Base-by-base conservation (phyloP, 2,888 invertebrate genomes). In the Cerceris rybyensis region DNA sequence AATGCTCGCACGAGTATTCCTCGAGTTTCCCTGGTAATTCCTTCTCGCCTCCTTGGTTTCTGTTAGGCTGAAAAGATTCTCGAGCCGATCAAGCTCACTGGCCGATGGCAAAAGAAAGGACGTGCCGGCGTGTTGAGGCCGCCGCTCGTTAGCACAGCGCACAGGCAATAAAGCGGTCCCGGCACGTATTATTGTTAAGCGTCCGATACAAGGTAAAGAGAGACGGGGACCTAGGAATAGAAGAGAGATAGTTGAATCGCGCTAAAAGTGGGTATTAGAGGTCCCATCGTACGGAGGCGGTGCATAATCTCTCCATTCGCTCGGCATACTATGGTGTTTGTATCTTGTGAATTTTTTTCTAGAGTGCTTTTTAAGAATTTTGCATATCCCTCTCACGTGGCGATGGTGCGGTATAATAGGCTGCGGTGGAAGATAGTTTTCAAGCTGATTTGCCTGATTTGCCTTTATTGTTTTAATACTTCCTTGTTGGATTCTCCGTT, bases 161-260 rank as follows among this genome's bases (percentile, higher is more conserved):
- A 75, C 78, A 69, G 72, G 77, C 81, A 84, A 79, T 83, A 80
- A 81, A 81, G 84, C 70, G 78, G 83, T 78, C 71, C 64, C 80
- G 58, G 83, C 87, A 83, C 83, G 86, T 88, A 87, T 86, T 87
- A 84, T 87, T 87, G 83, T 84, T 82, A 82, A 86, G 82, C 84
- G 82, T 71, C 72, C 61, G 63, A 58, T 70, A 71, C 70, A 70
- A 66, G 76, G 76, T 60, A 70, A 46, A 46, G 57, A 57, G 72
- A 61, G 50, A 61, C 60, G 52, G 72, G 58, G 50, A 61, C 60
- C 46, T 9, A 16, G 28, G 50, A 63, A 52, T 54, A 52, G 65
- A 49, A 60, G 78, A 80, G 80, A 78, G 52, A 67, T 46, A 60
- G 74, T 28, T 61, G 79, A 42, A 71, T 17, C 82, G 78, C 52